phyloP scores from a whole-genome alignment of 2,888 invertebrate species.

The Allophyes oxyacanthae region DNA sequence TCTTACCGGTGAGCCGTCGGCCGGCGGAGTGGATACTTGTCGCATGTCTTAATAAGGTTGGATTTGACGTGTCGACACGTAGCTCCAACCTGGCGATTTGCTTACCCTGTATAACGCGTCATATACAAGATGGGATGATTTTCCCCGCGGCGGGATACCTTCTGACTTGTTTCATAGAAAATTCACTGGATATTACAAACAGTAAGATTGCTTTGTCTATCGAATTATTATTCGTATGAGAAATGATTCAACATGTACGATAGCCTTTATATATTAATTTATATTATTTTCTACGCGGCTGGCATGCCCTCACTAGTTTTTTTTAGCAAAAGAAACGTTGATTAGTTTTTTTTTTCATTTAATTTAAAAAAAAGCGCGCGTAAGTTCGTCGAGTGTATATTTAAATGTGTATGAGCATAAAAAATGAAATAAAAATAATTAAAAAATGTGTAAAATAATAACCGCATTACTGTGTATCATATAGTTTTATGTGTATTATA shows the following conservation, averaged over 20 bases:
- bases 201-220: background rate
- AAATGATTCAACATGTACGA: constrained; percentile 34
- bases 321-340: constrained; percentile 52
- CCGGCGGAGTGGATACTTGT: background rate
- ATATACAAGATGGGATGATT: too few relatives aligned
- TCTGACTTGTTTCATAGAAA: too few relatives aligned
- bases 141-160: too few relatives aligned
- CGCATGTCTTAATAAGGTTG: background rate
- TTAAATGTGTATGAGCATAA: constrained; percentile 53
- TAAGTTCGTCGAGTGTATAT: constrained; percentile 46
- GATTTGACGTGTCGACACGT: background rate
- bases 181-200: too few relatives aligned
- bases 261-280: constrained; percentile 7
- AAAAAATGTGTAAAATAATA: constrained; percentile 69
- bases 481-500: constrained; percentile 78
- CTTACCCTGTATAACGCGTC: background rate
- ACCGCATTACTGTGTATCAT: constrained; percentile 74
- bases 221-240: constrained; percentile 1
- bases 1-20: background rate
- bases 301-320: constrained; percentile 44
- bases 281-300: constrained; percentile 21
- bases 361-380: constrained; percentile 36
- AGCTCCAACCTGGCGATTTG: background rate
- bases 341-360: constrained; percentile 47
- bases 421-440: constrained; percentile 51